Evolutionary conservation across 2,113 vertebrate species (phyloP), one percentile per base, ranked within the genome.

Genomic region (Jaculus jaculus): DNA sequence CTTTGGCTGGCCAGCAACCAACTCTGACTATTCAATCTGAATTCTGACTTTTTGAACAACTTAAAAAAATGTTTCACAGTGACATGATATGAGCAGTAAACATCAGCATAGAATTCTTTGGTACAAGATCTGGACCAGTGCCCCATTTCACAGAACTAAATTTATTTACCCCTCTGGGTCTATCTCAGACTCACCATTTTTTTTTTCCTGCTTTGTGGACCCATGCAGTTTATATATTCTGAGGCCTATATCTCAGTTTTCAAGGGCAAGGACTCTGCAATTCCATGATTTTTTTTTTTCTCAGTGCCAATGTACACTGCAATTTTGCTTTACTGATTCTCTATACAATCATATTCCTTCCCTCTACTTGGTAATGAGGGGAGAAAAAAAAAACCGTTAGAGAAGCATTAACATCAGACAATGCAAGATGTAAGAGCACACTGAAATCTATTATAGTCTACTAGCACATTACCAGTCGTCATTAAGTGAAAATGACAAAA

Each of bases 201-300:
- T 97, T 95, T 99, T 98, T 85, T 99, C 99, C 0, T 99, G 98
- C 54, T 99, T 99, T 0, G 99, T 99, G 85, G 99, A 99, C 11
- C 99, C 99, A 17, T 99, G 99, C 6, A n/a, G 98, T 89, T 98
- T 99, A 77, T 98, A 99, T 96, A 99, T 99, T 21, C 98, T 99
- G 95, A 30, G 7, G 3, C 99, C 98, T 98, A 98, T 98, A 94
- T 99, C 99, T 15, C 98, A 98, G 84, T 98, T 99, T 51, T 98
- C 84, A 85, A 99, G 98, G 1, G 98, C 98, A 24, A 98, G 98
- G 99, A 99, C 93, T 99, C 98, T 24, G 98, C 98, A 97, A 99
- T 75, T 0, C 99, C 99, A 0, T 99, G 99, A 30, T n/a, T n/a
- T n/a, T n/a, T n/a, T n/a, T 99, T 99, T 16, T 99, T 98, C 95